Evolutionary conservation across 2,888 invertebrate species (phyloP).

Genomic region (Capitulum mitella): DNA sequence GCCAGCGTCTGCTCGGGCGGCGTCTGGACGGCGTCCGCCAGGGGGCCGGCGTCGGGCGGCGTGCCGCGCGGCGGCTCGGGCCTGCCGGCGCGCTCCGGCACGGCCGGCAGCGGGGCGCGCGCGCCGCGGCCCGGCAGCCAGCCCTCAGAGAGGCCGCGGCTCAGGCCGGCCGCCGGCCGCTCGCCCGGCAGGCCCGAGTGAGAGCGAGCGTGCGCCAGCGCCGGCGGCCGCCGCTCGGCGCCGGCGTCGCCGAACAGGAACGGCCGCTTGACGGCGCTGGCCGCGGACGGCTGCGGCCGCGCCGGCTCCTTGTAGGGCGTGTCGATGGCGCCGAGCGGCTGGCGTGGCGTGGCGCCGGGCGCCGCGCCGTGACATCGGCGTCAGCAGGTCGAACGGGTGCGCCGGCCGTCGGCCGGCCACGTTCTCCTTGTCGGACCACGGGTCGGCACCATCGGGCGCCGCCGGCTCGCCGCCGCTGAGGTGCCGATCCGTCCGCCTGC

Average conservation of each 20-base stretch:
- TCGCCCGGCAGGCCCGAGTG: neutral
- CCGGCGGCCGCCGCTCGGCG: neutral
- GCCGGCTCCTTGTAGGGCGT: neutral
- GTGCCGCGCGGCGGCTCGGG: neutral
- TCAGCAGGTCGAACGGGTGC: conserved; percentile 12
- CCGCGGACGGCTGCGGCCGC: neutral
- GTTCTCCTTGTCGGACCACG: conserved; percentile 19
- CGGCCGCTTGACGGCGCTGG: conserved; percentile 19
- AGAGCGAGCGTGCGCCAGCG: conserved; percentile 4
- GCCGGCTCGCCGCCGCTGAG: neutral
- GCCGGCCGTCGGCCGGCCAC: neutral
- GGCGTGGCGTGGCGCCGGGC: neutral
- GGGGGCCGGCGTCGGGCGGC: neutral
- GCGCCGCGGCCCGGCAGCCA: neutral
- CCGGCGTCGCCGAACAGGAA: neutral
- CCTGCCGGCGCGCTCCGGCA: neutral
- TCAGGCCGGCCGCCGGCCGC: neutral
- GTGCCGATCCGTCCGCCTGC: neutral
- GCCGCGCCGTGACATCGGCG: neutral
- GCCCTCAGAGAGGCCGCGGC: neutral
- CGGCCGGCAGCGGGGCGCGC: neutral
- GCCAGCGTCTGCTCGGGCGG: neutral
- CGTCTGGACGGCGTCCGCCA: neutral
- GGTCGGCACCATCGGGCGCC: neutral
- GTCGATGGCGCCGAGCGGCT: neutral